A percentile compares a stretch with the other conserved stretches of the same genome.
Conservation (phyloP, 2,797 vertebrate species). For the Cottoperca gobio region DNA sequence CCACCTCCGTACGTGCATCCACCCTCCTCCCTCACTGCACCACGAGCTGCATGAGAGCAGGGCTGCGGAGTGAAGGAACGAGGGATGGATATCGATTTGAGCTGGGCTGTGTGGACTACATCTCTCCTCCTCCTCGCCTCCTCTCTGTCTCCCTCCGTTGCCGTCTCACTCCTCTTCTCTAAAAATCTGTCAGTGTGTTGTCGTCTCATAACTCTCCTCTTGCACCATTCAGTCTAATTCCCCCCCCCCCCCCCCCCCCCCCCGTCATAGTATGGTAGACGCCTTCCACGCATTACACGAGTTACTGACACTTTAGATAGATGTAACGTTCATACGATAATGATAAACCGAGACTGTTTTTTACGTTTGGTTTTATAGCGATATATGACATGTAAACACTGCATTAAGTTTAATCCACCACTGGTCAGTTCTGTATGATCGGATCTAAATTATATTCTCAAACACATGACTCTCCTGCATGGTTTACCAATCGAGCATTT, state of each 20-base stretch:
- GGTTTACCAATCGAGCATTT: slow-evolving; percentile 85
- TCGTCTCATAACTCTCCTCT: slow-evolving; percentile 41
- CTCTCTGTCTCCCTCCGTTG: slow-evolving; percentile 31
- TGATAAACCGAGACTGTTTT: slow-evolving; percentile 77
- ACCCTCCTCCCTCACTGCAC: slow-evolving; percentile 48
- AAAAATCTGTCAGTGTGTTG: slow-evolving; percentile 47
- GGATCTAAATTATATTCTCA: slow-evolving; percentile 37
- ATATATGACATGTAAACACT: slow-evolving; percentile 60
- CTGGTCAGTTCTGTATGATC: slow-evolving; percentile 38
- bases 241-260: slow-evolving; percentile 2
- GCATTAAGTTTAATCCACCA: slow-evolving; percentile 56
- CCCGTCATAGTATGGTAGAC: slow-evolving; percentile 51
- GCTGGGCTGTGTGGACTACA: slow-evolving; percentile 80
- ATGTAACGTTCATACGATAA: slow-evolving; percentile 79
- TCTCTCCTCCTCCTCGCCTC: slow-evolving; percentile 44
- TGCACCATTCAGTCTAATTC: slow-evolving; percentile 48
- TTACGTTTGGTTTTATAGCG: slow-evolving; percentile 78
- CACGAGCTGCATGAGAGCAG: slow-evolving; percentile 78
- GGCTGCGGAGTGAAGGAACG: slow-evolving; percentile 66
- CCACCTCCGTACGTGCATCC: slow-evolving; percentile 47
- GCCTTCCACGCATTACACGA: slow-evolving; percentile 57
- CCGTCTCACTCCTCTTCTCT: slow-evolving; percentile 44
- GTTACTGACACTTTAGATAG: slow-evolving; percentile 78
- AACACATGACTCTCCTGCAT: slow-evolving; percentile 83
- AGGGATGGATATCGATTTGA: slow-evolving; percentile 49